phyloP scores from a whole-genome alignment of 35 echinoderm and acorn worm species.

The Stichopus chloronotus region DNA sequence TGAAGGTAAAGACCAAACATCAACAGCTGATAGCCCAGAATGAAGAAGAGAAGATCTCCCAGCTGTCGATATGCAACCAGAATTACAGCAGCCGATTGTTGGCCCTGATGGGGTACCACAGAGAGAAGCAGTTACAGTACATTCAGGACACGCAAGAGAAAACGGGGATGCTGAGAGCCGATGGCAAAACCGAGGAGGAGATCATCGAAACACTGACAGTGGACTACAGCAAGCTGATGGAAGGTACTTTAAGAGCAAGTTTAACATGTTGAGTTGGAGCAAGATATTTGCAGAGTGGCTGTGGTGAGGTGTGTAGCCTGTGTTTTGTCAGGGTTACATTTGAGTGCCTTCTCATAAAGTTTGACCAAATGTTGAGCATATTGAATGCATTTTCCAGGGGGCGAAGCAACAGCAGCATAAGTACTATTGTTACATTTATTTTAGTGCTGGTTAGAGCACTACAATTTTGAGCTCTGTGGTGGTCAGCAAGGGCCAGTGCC shows the following conservation, averaged over 20 bases:
- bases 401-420: too few species aligned
- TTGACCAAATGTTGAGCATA: too few species aligned
- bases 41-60: conserved; percentile 74
- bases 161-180: conserved; percentile 57
- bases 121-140: conserved; percentile 64
- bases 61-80: conserved; percentile 72
- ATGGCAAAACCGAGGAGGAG: conserved; percentile 87
- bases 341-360: too few species aligned
- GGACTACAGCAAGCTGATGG: conserved; percentile 68
- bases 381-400: too few species aligned
- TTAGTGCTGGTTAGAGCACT: too few species aligned
- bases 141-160: conserved; percentile 66
- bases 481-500: too few species aligned
- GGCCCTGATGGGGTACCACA: conserved; percentile 78
- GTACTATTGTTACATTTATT: too few species aligned
- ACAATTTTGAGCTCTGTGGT: too few species aligned
- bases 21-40: conserved; percentile 56
- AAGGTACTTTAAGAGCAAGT: conserved; percentile 60
- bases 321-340: too few species aligned
- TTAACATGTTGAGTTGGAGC: too few species aligned
- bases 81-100: conserved; percentile 66
- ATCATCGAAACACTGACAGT: conserved; percentile 61
- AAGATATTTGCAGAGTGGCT: too few species aligned
- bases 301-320: too few species aligned
- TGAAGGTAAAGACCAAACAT: conserved; percentile 82